phyloP scores from a whole-genome alignment of 2,113 vertebrate genomes.

The Alaudala cheleensis region DNA sequence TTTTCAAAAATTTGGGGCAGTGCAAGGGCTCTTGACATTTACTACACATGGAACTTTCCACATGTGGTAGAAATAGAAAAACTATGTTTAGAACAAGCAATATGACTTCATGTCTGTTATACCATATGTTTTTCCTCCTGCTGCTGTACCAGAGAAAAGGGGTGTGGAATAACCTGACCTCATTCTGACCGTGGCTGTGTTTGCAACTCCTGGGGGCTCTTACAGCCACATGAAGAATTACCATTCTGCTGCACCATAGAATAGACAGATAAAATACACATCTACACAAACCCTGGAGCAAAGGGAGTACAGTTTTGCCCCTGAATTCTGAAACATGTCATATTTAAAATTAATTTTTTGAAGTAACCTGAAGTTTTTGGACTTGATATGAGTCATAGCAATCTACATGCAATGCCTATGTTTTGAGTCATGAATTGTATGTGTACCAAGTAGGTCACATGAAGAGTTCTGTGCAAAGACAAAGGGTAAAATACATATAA shows the following conservation, averaged over 20 bases:
- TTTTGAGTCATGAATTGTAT: background rate
- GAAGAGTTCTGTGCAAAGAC: background rate
- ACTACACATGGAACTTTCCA: slow-evolving; percentile 25
- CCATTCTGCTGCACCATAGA: background rate
- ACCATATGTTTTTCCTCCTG: slow-evolving; percentile 60
- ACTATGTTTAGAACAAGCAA: slow-evolving; percentile 44
- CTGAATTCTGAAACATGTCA: background rate
- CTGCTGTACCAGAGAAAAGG: slow-evolving; percentile 1
- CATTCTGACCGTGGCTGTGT: background rate
- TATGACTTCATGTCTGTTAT: slow-evolving; percentile 59
- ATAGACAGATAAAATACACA: background rate
- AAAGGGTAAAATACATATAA: background rate
- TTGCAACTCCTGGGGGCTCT: slow-evolving; percentile 27
- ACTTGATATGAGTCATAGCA: background rate
- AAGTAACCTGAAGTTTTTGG: background rate
- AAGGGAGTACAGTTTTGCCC: background rate
- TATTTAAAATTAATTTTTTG: background rate
- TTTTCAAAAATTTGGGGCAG: background rate
- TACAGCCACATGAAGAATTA: background rate
- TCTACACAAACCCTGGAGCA: background rate
- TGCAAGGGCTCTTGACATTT: background rate
- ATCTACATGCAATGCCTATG: background rate
- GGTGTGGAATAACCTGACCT: slow-evolving; percentile 38
- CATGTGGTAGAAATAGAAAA: slow-evolving; percentile 42
- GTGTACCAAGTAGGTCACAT: background rate